phyloP scores from a whole-genome alignment of 2,113 vertebrate species.

The Colistium nudipinnis region DNA sequence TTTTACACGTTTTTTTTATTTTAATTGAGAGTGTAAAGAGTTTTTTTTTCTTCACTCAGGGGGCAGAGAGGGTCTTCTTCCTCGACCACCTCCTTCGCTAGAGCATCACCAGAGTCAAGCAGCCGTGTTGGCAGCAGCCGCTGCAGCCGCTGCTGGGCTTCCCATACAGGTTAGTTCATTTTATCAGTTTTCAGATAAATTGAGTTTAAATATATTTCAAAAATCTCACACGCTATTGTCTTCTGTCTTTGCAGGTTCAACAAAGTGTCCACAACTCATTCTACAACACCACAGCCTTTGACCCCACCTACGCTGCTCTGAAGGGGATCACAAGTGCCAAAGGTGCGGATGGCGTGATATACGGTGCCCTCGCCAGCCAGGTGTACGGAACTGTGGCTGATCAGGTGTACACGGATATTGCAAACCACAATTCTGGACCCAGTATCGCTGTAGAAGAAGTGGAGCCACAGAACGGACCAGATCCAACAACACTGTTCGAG shows the following conservation, averaged over 20 bases:
- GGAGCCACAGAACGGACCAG: constrained; percentile 55
- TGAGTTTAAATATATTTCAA: neutral
- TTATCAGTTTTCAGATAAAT: neutral
- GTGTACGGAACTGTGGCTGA: constrained; percentile 86
- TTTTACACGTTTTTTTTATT: neutral
- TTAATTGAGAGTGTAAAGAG: neutral
- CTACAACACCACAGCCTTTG: constrained; percentile 86
- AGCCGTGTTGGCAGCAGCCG: constrained; percentile 82
- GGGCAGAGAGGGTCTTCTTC: constrained; percentile 78
- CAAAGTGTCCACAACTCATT: constrained; percentile 83
- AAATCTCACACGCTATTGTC: neutral
- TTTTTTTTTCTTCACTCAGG: constrained; percentile 39
- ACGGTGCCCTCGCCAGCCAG: constrained; percentile 86
- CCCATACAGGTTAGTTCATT: constrained; percentile 71
- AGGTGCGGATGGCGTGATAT: constrained; percentile 82
- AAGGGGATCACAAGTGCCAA: constrained; percentile 81
- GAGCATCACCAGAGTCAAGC: constrained; percentile 86
- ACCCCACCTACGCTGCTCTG: constrained; percentile 84
- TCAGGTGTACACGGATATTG: constrained; percentile 78
- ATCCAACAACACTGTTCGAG: constrained; percentile 83
- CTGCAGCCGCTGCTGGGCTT: constrained; percentile 80
- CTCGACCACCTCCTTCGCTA: constrained; percentile 77
- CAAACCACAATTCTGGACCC: constrained; percentile 57
- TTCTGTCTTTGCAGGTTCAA: constrained; percentile 77
- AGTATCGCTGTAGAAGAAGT: constrained; percentile 42